Evolutionary conservation across 2,113 vertebrate species (phyloP).

Genomic region (Mellivora capensis): DNA sequence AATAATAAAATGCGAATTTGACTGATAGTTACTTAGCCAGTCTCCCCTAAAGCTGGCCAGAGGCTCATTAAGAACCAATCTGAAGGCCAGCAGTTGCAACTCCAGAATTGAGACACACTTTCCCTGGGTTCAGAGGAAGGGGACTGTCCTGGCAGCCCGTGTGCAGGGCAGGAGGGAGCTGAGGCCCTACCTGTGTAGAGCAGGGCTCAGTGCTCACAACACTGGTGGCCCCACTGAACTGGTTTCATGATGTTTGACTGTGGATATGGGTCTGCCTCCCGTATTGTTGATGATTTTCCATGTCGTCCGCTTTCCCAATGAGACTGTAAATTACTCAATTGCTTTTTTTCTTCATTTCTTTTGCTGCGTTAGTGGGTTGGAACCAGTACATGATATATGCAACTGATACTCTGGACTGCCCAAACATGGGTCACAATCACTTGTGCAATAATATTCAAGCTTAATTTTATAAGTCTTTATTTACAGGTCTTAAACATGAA

Average conservation of each 20-base stretch:
- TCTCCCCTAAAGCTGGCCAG: not conserved
- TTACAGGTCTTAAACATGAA: not conserved
- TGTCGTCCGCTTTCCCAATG: not conserved
- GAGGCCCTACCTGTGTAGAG: no score
- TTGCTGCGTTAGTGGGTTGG: not conserved
- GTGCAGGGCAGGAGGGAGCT: fast-evolving
- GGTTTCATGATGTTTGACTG: not conserved
- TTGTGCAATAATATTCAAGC: not conserved
- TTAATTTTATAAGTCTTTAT: not conserved
- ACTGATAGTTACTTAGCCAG: not conserved
- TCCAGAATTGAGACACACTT: not conserved
- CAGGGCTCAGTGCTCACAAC: not conserved
- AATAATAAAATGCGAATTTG: not conserved
- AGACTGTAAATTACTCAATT: not conserved
- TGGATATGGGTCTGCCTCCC: not conserved
- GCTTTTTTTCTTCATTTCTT: not conserved
- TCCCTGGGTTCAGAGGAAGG: no score
- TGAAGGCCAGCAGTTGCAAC: not conserved
- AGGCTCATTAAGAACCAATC: not conserved
- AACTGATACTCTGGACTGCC: not conserved
- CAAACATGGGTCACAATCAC: not conserved
- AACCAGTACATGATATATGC: not conserved
- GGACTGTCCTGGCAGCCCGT: fast-evolving
- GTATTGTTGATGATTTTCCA: not conserved
- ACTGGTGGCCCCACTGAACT: not conserved